A percentile compares a stretch with the other conserved stretches of the same genome.
Evolutionary conservation across 2,113 vertebrate genomes (phyloP).

Genomic region (Upupa epops): DNA sequence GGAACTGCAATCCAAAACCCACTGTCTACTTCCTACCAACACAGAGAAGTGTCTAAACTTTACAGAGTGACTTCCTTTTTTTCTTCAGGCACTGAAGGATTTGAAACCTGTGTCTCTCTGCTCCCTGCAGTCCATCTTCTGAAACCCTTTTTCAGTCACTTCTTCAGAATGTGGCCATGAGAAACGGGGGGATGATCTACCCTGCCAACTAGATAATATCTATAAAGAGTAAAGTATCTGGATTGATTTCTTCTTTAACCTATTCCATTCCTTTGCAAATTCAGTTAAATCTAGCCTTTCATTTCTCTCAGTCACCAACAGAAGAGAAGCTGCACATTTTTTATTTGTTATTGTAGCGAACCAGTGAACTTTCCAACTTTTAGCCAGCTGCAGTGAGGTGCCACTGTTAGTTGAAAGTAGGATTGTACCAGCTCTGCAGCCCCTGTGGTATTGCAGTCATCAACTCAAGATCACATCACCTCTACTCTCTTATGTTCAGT

Average conservation of each 20-base stretch:
- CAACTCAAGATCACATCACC: rapidly evolving
- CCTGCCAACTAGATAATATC: not conserved
- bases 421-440: not conserved
- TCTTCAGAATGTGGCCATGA: not conserved
- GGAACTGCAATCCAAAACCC: not conserved
- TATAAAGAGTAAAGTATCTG: not conserved
- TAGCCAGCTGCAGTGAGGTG: not conserved
- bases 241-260: not conserved
- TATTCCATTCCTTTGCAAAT: not conserved
- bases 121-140: not conserved
- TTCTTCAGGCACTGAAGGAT: not conserved
- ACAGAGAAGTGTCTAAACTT: not conserved
- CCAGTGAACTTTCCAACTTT: not conserved
- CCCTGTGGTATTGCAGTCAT: rapidly evolving
- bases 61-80: not conserved
- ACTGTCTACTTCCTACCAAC: not conserved
- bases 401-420: not conserved
- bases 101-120: not conserved
- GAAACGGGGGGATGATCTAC: not conserved
- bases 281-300: not conserved
- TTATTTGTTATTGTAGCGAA: not conserved
- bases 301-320: not conserved
- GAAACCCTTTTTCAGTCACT: not conserved
- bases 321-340: not conserved
- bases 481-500: not conserved